These are phyloP conservation scores for Cephus pygmeus DNA, from an alignment of 2,888 invertebrate species.

Conservation along the genomic window DNA sequence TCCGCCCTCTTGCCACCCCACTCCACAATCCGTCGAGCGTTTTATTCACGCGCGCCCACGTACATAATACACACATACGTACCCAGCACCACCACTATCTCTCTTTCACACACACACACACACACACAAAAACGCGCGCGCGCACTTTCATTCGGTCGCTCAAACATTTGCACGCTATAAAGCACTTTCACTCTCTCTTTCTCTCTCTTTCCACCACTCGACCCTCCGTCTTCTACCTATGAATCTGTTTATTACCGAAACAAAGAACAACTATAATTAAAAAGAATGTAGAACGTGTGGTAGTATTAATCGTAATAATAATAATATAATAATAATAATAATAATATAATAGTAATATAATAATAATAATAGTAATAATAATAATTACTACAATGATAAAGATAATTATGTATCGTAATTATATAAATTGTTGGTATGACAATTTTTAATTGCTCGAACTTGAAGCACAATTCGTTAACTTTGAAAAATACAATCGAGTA, in stretches of 20 bases:
- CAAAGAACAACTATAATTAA: slow-evolving; percentile 40
- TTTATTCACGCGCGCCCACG: neutral
- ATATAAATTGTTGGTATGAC: slow-evolving; percentile 48
- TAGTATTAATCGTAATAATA: slow-evolving; percentile 37
- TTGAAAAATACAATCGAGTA: slow-evolving; percentile 49
- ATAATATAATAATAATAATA: slow-evolving; percentile 41
- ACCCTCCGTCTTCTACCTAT: slow-evolving; percentile 5
- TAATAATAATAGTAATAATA: slow-evolving; percentile 14
- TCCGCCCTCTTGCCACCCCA: neutral
- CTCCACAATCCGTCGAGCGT: neutral
- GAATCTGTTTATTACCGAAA: slow-evolving; percentile 37
- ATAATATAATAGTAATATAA: slow-evolving; percentile 6
- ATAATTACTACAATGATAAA: slow-evolving; percentile 42
- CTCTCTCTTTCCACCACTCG: slow-evolving; percentile 24
- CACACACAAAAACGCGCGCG: neutral
- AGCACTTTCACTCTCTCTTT: slow-evolving; percentile 15
- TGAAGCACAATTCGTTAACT: slow-evolving; percentile 47
- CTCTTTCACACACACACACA: no score
- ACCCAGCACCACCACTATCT: neutral
- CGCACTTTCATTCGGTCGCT: neutral
- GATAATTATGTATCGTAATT: slow-evolving; percentile 47
- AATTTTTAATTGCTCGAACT: slow-evolving; percentile 37
- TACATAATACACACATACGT: neutral
- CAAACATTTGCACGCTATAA: neutral
- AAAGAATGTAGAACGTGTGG: slow-evolving; percentile 37